Percentiles rank a stretch among this genome's conserved stretches.
Evolutionary conservation across 2,113 vertebrate genomes (phyloP).

Genomic region (Todiramphus chloris): DNA sequence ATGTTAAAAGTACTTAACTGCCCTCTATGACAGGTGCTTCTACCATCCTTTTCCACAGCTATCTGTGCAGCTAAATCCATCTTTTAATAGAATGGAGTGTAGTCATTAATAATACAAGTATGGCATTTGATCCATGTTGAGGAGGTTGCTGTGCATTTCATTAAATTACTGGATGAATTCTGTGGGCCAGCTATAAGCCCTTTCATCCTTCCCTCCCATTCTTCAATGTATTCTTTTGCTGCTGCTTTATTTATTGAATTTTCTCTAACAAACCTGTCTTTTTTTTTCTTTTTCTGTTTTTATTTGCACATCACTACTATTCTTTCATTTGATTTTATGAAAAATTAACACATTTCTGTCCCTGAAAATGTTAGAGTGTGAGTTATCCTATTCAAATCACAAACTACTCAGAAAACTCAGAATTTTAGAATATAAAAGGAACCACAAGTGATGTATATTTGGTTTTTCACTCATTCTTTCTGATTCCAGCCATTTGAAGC

Average conservation of each 20-base stretch:
- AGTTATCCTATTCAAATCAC: not conserved
- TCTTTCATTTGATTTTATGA: not conserved
- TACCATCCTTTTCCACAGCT: not conserved
- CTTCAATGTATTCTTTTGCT: not conserved
- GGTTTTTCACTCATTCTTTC: not conserved
- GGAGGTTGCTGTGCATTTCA: not conserved
- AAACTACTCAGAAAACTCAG: not conserved
- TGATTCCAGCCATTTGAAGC: not conserved
- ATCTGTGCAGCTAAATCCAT: not conserved
- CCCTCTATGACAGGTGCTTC: not conserved
- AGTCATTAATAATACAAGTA: constrained; percentile 49
- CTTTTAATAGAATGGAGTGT: constrained; percentile 39
- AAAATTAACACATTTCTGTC: not conserved
- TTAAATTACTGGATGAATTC: not conserved
- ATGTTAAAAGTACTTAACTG: constrained; percentile 25
- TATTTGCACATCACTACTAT: not conserved
- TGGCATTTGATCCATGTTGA: not conserved
- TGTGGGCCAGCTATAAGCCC: not conserved
- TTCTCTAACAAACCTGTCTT: not conserved
- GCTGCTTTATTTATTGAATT: not conserved
- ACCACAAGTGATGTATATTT: not conserved
- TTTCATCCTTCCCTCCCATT: not conserved
- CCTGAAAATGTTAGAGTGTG: not conserved
- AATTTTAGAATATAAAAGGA: not conserved
- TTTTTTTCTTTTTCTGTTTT: not conserved